Evolutionary conservation across 2,797 vertebrate species (phyloP).

Genomic region (Sandelia bainsii): DNA sequence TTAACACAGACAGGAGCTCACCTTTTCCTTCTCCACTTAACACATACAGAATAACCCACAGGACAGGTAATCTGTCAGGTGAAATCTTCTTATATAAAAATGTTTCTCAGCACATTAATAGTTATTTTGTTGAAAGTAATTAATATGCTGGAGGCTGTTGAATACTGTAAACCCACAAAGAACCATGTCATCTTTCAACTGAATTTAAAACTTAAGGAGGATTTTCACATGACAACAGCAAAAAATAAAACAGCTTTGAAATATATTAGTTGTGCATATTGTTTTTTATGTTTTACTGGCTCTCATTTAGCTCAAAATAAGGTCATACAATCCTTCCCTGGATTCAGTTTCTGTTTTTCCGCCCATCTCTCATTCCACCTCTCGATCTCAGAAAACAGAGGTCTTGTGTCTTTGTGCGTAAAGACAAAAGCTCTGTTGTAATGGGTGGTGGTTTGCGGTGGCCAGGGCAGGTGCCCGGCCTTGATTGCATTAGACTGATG

Average conservation of each 20-base stretch:
- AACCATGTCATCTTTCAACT: conserved; percentile 18
- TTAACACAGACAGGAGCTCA: conserved; percentile 25
- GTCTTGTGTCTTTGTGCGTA: conserved; percentile 48
- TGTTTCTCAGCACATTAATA: not conserved
- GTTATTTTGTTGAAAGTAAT: conserved; percentile 29
- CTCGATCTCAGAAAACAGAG: conserved; percentile 39
- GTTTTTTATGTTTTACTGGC: conserved; percentile 13
- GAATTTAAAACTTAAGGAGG: conserved; percentile 30
- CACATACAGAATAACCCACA: conserved; percentile 4
- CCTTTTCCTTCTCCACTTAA: conserved; percentile 23
- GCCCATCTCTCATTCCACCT: conserved; percentile 40
- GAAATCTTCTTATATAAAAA: conserved; percentile 2
- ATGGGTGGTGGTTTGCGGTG: conserved; percentile 44
- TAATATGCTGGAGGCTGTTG: conserved; percentile 1
- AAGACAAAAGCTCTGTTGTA: conserved; percentile 63
- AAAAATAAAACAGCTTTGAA: conserved; percentile 22
- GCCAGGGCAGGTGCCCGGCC: conserved; percentile 48
- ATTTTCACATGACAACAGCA: conserved; percentile 32
- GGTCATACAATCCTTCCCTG: conserved; percentile 6
- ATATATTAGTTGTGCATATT: conserved; percentile 13
- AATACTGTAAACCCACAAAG: conserved; percentile 14
- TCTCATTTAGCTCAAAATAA: conserved; percentile 20
- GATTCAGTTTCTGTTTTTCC: conserved; percentile 31
- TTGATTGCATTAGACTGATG: conserved; percentile 68
- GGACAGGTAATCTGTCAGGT: conserved; percentile 19